phyloP scores from a whole-genome alignment of 2,797 vertebrate species.

The Glyptemys insculpta region DNA sequence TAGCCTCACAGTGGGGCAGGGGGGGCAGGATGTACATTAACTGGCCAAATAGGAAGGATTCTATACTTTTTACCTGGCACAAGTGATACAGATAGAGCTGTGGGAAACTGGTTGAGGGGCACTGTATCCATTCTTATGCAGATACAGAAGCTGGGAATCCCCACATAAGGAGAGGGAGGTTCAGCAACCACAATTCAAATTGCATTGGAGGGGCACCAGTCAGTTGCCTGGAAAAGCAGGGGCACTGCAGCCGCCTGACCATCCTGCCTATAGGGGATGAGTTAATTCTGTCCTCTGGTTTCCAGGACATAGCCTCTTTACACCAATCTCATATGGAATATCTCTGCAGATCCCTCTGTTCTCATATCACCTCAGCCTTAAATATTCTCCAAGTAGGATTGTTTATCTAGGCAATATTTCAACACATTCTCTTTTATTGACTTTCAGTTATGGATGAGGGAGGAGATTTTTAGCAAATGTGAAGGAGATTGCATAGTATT shows the following conservation, averaged over 20 bases:
- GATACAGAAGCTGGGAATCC: not conserved
- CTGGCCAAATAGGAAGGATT: not conserved
- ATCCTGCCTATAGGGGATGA: not conserved
- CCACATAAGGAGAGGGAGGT: not conserved
- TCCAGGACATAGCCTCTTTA: not conserved
- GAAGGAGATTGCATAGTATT: not conserved
- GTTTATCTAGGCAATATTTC: not conserved
- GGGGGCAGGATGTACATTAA: not conserved
- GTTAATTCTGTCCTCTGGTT: not conserved
- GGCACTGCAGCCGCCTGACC: not conserved
- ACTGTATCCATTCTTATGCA: not conserved
- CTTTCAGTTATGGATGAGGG: not conserved
- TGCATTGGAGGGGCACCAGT: no score
- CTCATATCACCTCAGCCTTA: not conserved
- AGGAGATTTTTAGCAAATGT: not conserved
- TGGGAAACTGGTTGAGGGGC: no score
- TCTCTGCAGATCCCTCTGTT: not conserved
- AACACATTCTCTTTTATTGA: not conserved
- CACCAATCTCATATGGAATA: rapidly evolving
- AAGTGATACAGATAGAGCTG: no score
- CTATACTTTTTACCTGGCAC: not conserved
- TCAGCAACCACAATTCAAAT: not conserved
- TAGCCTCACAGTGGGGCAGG: not conserved
- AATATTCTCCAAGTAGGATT: not conserved
- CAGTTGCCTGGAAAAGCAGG: not conserved